Evolutionary conservation across 2,797 vertebrate species (phyloP).

Genomic region (Allobates femoralis): DNA sequence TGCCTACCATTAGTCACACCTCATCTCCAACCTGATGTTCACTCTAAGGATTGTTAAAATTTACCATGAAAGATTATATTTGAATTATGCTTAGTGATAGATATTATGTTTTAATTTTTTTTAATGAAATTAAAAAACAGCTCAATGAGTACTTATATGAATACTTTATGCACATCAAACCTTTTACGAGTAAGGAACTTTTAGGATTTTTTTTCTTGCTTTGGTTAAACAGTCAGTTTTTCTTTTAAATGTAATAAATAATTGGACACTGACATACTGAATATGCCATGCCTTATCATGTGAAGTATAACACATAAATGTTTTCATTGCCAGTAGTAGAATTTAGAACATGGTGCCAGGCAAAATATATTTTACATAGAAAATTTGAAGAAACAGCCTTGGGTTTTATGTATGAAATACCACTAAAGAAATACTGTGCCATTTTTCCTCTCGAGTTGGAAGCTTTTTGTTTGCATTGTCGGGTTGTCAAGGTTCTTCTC

Average conservation of each 20-base stretch:
- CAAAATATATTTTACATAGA: slow-evolving; percentile 34
- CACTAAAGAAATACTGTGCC: slow-evolving; percentile 2
- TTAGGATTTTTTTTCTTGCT: neutral
- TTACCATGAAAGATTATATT: neutral
- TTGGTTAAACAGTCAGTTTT: neutral
- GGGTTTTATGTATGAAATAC: slow-evolving; percentile 9
- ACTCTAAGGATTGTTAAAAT: neutral
- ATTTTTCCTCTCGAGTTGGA: slow-evolving; percentile 28
- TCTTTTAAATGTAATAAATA: slow-evolving; percentile 7
- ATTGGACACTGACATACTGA: slow-evolving; percentile 29
- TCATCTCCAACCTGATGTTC: no score
- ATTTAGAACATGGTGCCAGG: slow-evolving; percentile 9
- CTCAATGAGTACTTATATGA: neutral
- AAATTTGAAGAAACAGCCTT: neutral
- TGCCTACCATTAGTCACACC: no score
- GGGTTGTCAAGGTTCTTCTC: slow-evolving; percentile 64
- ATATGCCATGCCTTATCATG: slow-evolving; percentile 7
- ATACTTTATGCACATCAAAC: neutral
- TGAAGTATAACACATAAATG: neutral
- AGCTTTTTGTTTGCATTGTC: slow-evolving; percentile 63
- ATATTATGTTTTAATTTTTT: neutral
- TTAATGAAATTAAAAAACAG: neutral
- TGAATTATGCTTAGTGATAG: neutral
- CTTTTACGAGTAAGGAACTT: neutral
- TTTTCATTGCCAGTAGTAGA: slow-evolving; percentile 3